Base-by-base conservation (phyloP, 2,113 vertebrate genomes). In the Triplophysa tibetana region DNA sequence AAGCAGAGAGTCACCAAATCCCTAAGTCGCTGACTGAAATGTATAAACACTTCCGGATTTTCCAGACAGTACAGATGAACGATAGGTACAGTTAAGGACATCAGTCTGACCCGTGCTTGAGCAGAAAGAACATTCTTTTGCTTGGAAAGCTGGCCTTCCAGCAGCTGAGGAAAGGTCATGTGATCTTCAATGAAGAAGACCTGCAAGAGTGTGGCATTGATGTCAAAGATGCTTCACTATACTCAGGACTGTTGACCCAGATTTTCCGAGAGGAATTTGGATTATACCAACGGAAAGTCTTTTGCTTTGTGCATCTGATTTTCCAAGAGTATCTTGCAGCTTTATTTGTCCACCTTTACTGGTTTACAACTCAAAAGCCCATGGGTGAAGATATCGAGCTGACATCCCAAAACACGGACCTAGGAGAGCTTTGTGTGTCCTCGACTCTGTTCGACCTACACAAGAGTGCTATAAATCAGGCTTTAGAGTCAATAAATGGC, bases 311-410 rank as follows among this genome's bases (percentile, higher is more conserved):
- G 60, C 80, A 82, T 66, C 54, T 82, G 67, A 82, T 75, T 69
- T 82, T 82, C 50, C 80, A 82, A 69, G 80, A 82, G 24, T 82
- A 77, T 33, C 67, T 82, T n/a, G 74, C 80, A 13, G 80, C 80
- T 56, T 72, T 82, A 29, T 82, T 82, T 60, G 67, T 77, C 9
- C 63, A 82, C 60, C 12, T 82, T 3, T 54, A 52, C 23, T 82
- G 75, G 80, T n/a, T 77, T 8, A 56, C 52, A 72, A 24, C 11
- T 14, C 12, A 61, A 70, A 77, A 33, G 1, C 8, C 48, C 66
- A 70, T 6, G 7, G 50, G 68, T 0, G 19, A 21, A 38, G 52
- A 72, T 21, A 41, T 70, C 2, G 65, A 33, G 9, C 29, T 54
- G 56, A 17, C 69, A 58, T 8, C n/a, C 19, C 33, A 56, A 48